These are phyloP conservation scores for Megaustenia siamemsis DNA, from an alignment of 2,888 invertebrate genomes.

Conservation along the genomic window DNA sequence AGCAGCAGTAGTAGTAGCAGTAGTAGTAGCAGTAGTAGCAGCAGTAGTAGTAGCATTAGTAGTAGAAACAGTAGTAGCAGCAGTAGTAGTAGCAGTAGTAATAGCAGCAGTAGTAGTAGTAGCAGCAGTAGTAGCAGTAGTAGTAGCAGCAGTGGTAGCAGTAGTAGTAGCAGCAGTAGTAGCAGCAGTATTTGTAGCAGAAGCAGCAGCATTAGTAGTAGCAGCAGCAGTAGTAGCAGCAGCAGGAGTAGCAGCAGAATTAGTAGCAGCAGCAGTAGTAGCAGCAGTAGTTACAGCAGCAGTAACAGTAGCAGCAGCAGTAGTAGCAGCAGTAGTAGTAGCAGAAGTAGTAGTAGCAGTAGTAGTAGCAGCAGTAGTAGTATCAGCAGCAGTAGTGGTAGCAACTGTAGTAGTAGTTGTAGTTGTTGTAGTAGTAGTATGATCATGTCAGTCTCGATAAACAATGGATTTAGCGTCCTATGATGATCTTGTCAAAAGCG, in stretches of 20 bases:
- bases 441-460: too few relatives aligned
- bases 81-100: neutral
- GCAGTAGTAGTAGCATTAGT: too few relatives aligned
- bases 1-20: neutral
- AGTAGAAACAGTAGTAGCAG: neutral
- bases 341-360: neutral
- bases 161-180: neutral
- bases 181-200: too few relatives aligned
- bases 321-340: neutral
- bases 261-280: neutral
- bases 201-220: neutral
- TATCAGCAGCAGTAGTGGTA: neutral
- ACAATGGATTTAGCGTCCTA: too few relatives aligned
- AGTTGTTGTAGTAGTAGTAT: neutral
- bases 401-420: neutral
- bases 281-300: neutral
- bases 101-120: slow-evolving; percentile 1
- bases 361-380: neutral
- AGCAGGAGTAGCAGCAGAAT: neutral
- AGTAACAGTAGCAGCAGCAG: neutral
- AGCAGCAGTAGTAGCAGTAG: neutral
- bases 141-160: neutral
- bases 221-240: neutral
- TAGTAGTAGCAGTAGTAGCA: neutral
- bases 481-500: too few relatives aligned